These are phyloP conservation scores for Dendrocincla tyrannina DNA, from an alignment of 2,797 vertebrate genomes.

Conservation along the genomic window DNA sequence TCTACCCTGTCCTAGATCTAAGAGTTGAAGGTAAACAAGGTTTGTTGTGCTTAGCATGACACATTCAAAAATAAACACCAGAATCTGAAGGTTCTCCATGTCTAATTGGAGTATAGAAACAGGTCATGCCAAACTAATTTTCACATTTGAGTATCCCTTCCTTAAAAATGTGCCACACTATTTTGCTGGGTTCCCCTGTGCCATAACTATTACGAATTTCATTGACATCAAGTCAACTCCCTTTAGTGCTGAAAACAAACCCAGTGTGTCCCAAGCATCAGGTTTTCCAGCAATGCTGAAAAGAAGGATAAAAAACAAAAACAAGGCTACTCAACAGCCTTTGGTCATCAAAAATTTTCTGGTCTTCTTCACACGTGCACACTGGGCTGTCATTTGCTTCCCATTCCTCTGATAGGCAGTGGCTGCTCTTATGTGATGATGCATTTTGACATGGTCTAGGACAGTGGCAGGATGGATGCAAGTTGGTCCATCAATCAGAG, in stretches of 20 bases:
- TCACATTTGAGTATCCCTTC: background rate
- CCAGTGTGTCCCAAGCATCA: background rate
- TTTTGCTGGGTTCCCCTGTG: background rate
- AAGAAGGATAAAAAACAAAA: background rate
- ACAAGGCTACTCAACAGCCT: background rate
- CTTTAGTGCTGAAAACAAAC: background rate
- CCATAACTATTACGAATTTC: background rate
- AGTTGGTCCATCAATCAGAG: background rate
- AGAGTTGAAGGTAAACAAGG: background rate
- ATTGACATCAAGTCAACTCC: background rate
- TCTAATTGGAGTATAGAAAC: background rate
- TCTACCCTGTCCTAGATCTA: background rate
- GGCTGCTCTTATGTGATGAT: background rate
- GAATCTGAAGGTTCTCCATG: background rate
- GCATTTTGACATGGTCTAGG: background rate
- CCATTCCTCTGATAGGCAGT: rapidly evolving
- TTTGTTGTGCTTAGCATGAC: background rate
- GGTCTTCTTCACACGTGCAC: background rate
- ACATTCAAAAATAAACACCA: background rate
- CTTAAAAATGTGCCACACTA: background rate
- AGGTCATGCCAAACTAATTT: background rate
- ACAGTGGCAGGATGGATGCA: background rate
- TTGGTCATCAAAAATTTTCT: background rate
- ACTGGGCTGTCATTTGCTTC: background rate
- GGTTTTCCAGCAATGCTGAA: background rate